Evolutionary conservation across 2,888 invertebrate genomes (phyloP).

Genomic region (Palloptera scutellata): DNA sequence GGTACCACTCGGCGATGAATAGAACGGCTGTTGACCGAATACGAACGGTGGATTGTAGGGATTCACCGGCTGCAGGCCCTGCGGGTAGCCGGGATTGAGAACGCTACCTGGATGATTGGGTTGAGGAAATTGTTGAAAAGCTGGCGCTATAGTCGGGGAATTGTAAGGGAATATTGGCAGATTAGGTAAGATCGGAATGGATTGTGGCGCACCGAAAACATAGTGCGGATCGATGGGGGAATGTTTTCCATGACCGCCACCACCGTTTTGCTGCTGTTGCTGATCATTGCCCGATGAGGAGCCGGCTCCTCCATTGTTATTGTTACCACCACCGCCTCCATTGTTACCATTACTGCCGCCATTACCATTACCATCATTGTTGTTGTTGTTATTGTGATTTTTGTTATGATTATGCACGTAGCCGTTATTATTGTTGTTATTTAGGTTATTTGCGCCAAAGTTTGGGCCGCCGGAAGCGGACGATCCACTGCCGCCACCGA

Average conservation of each 20-base stretch:
- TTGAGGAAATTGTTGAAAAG: conserved; percentile 64
- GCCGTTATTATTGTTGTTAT: conserved; percentile 41
- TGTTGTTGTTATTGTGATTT: conserved; percentile 31
- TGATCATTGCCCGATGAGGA: conserved; percentile 36
- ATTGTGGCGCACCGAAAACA: conserved; percentile 62
- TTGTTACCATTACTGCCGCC: conserved; percentile 27
- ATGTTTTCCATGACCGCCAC: conserved; percentile 62
- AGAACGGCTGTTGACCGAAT: conserved; percentile 61
- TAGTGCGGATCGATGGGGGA: conserved; percentile 61
- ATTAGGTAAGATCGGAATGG: conserved; percentile 59
- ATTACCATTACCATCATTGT: conserved; percentile 32
- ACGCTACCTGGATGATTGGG: conserved; percentile 63
- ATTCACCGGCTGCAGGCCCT: conserved; percentile 60
- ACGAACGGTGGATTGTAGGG: conserved; percentile 63
- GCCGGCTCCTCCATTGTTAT: conserved; percentile 34
- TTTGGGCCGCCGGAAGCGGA: conserved; percentile 37
- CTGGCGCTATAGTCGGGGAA: conserved; percentile 59
- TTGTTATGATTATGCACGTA: conserved; percentile 22
- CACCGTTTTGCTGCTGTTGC: conserved; percentile 43
- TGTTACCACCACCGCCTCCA: conserved; percentile 38
- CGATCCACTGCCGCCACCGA: conserved; percentile 34
- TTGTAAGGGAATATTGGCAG: conserved; percentile 63
- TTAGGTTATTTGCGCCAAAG: conserved; percentile 39
- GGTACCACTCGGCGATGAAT: conserved; percentile 55
- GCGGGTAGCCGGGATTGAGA: conserved; percentile 60